A percentile compares a stretch with the other conserved stretches of the same genome.
Evolutionary conservation across 2,113 vertebrate genomes (phyloP).

Genomic region (Chrysemys picta): DNA sequence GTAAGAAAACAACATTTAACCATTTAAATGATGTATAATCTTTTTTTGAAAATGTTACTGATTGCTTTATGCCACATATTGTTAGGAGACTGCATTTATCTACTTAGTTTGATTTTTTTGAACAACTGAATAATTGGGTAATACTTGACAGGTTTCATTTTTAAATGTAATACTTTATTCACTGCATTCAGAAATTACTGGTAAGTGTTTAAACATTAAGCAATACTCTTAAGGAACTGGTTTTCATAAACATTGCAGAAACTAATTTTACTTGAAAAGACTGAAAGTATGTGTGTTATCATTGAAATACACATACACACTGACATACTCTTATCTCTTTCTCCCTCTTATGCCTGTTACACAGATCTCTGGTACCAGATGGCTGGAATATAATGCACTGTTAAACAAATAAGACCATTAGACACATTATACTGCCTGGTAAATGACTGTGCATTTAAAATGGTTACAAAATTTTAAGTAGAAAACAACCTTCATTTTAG

Average conservation of each 20-base stretch:
- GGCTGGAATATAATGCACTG: slow-evolving; percentile 65
- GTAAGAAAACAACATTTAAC: neutral
- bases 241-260: neutral
- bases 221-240: neutral
- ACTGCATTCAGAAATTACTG: neutral
- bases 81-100: neutral
- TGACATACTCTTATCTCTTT: slow-evolving; percentile 57
- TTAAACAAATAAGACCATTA: slow-evolving; percentile 73
- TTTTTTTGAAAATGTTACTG: neutral
- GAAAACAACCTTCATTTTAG: slow-evolving; percentile 52
- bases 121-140: neutral
- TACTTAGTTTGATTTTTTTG: neutral
- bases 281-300: slow-evolving; percentile 49
- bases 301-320: slow-evolving; percentile 52
- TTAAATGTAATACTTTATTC: neutral
- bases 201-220: slow-evolving; percentile 26
- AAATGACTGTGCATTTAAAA: slow-evolving; percentile 57
- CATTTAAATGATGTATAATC: neutral
- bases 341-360: slow-evolving; percentile 43
- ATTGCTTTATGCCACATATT: neutral
- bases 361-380: slow-evolving; percentile 62
- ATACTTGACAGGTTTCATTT: neutral
- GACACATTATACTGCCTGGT: slow-evolving; percentile 54
- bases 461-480: slow-evolving; percentile 44
- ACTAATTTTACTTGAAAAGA: slow-evolving; percentile 33